Base-by-base conservation (phyloP, 2,888 invertebrate genomes). In the Aphrophora alni region DNA sequence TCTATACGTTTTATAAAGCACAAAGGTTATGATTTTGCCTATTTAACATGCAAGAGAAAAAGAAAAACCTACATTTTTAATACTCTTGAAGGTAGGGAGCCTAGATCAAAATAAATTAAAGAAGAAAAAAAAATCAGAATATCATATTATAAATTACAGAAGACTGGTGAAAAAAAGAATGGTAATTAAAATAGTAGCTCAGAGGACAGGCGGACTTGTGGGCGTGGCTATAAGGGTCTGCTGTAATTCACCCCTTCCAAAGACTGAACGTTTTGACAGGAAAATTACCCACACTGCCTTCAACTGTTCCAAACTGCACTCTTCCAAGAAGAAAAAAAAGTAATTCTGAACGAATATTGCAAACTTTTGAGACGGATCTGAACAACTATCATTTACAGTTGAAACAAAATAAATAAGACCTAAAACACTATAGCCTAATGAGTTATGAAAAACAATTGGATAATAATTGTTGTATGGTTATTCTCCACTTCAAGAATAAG, bases 241-340 rank as follows among this genome's bases (percentile, higher is more conserved):
- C 59, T 59, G 59, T 59, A 59, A 59, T 59, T 59, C 59, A 59
- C 59, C 59, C 59, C 59, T 59, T 59, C 59, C 59, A 59, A 59
- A 59, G 21, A 59, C 21, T 59, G 59, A 59, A 59, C 59, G 59
- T 59, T 59, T 59, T 59, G 59, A 59, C 59, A 59, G 10, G 59
- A 59, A 59, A 59, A 59, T 59, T 59, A 59, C 59, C 59, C 21
- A 59, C 21, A 59, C 21, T 21, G 59, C 59, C 59, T 59, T 59
- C 59, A 21, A 59, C 2, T 4, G 59, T 33, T 59, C 14, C 59
- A 59, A 59, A 59, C 59, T 59, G n/a, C 59, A 59, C 21, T 44
- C 21, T 59, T 5, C 5, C 2, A 10, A 12, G 21, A 4, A 59
- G 10, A 14, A 21, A 59, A n/a, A 59, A 59, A 44, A 44, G 44